Evolutionary conservation across 2,797 vertebrate species (phyloP), one percentile per base, ranked within the genome.

Genomic region (Erpetoichthys calabaricus): DNA sequence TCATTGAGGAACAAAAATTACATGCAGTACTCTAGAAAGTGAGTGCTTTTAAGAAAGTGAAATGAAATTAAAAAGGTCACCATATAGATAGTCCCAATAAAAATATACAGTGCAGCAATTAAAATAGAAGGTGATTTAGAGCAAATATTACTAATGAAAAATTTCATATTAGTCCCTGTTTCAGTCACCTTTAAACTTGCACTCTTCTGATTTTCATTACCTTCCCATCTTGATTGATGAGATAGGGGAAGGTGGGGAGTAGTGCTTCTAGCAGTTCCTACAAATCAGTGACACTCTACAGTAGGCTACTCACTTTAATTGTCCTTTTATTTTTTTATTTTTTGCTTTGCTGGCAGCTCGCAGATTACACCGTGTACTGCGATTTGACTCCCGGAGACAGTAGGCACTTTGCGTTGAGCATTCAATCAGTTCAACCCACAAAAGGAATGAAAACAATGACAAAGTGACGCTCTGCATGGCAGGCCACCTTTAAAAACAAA

Each of bases 201-300:
- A 46, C 60, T 66, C 56, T 70, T 72, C 72, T 74, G 69, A 69
- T 74, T 76, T 80, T 74, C 68, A 76, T 81, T 70, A 72, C 68
- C 67, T 59, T 72, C 66, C 66, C 70, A 66, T 68, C 71, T 66
- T 84, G 80, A 85, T 80, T 79, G 78, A 82, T 80, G 77, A 73
- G 67, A 63, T 66, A 68, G 70, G 67, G 64, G 70, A 73, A 65
- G 62, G 68, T 61, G 59, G 60, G 69, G 70, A 50, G 8, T 53
- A 55, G n/a, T 5, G 45, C 55, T 53, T 55, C 45, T 47, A 53
- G 46, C 71, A 62, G 67, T 77, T 69, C 73, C 71, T 66, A 73
- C 70, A 78, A 75, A 74, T 80, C 72, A 75, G 76, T 62, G 56
- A 67, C 60, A 70, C 69, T 74, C 69, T 74, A 73, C 67, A 63